phyloP scores from a whole-genome alignment of 2,113 vertebrate genomes.

The Emberiza fucata region DNA sequence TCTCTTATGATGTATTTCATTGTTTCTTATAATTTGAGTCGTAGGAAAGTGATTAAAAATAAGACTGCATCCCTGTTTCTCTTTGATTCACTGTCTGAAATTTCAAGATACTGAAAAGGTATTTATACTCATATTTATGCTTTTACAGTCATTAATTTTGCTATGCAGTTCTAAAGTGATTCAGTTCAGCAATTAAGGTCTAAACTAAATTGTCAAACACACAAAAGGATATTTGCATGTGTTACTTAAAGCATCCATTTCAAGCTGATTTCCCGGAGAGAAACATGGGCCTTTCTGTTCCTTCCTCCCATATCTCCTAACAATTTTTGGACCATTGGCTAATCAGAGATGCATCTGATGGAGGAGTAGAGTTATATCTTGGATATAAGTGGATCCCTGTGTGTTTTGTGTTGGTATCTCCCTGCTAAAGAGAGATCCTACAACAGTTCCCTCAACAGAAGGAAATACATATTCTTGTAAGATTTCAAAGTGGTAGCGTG shows the following conservation, averaged over 20 bases:
- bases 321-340: not conserved
- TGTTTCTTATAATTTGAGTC: slow-evolving; percentile 30
- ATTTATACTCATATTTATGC: not conserved
- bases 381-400: not conserved
- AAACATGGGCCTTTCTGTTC: not conserved
- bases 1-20: slow-evolving; percentile 6
- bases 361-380: not conserved
- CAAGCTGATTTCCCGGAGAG: not conserved
- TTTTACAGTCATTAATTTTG: slow-evolving; percentile 32
- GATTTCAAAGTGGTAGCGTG: not conserved
- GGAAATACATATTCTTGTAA: not conserved
- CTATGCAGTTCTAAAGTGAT: not conserved
- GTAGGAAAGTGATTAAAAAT: slow-evolving; percentile 27
- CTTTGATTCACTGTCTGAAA: slow-evolving; percentile 29
- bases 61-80: not conserved
- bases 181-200: slow-evolving; percentile 35
- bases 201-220: slow-evolving; percentile 8
- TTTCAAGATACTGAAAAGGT: slow-evolving; percentile 24
- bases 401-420: not conserved
- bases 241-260: slow-evolving; percentile 3
- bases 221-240: not conserved
- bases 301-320: not conserved
- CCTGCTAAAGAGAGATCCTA: not conserved
- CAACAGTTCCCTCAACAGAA: not conserved
- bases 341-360: not conserved